A percentile compares a stretch with the other conserved stretches of the same genome.
Conservation (phyloP, 2,888 invertebrate genomes). For the Spodoptera exigua region DNA sequence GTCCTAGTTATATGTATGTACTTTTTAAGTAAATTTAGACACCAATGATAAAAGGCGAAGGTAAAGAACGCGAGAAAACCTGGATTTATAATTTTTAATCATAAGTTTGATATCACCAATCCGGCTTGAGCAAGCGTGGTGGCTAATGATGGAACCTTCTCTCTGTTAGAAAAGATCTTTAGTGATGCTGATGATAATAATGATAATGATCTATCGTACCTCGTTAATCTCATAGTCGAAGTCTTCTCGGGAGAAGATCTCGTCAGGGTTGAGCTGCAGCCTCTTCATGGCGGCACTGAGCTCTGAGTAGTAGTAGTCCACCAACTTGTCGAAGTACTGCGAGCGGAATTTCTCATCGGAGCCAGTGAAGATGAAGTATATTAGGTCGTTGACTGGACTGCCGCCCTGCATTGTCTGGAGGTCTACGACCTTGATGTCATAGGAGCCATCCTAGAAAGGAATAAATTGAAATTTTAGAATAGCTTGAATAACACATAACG, state of each 20-base stretch:
- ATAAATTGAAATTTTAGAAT: not conserved
- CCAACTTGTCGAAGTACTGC: constrained; percentile 56
- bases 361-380: constrained; percentile 74
- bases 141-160: too few relatives aligned
- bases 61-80: too few relatives aligned
- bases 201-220: constrained; percentile 46
- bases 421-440: constrained; percentile 68
- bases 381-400: constrained; percentile 67
- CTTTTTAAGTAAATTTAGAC: too few relatives aligned
- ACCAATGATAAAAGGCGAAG: too few relatives aligned
- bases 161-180: too few relatives aligned
- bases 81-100: too few relatives aligned
- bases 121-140: too few relatives aligned
- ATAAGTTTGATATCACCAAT: too few relatives aligned
- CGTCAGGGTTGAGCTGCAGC: constrained; percentile 61
- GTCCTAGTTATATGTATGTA: too few relatives aligned
- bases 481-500: too few relatives aligned
- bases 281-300: constrained; percentile 60
- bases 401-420: constrained; percentile 73
- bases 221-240: constrained; percentile 69
- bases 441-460: constrained; percentile 32
- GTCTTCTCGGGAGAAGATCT: constrained; percentile 66
- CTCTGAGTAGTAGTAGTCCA: constrained; percentile 62
- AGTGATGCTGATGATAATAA: not conserved
- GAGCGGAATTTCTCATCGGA: constrained; percentile 72